These are phyloP conservation scores for Lophochroa leadbeateri DNA, from an alignment of 2,113 vertebrate genomes.

Conservation along the genomic window DNA sequence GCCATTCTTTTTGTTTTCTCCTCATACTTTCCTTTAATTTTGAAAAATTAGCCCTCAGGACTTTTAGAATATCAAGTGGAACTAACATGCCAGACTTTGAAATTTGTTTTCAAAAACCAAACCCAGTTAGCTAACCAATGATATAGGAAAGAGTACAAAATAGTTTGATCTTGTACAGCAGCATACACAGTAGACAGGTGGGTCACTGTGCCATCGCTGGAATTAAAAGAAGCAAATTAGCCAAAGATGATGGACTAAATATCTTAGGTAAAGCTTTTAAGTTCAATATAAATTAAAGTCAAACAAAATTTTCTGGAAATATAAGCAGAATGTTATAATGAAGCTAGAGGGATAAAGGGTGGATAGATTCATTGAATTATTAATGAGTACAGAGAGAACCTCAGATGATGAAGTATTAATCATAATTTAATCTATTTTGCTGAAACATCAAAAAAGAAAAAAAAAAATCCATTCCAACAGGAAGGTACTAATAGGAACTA, in stretches of 20 bases:
- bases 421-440: constrained; percentile 41
- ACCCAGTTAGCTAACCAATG: not conserved
- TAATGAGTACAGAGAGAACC: constrained; percentile 39
- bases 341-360: not conserved
- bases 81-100: not conserved
- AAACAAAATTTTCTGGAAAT: constrained; percentile 55
- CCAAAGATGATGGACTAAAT: not conserved
- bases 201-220: not conserved
- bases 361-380: constrained; percentile 37
- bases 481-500: constrained; percentile 17
- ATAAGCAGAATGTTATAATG: constrained; percentile 22
- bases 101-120: not conserved
- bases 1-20: not conserved
- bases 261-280: not conserved
- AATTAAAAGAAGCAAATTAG: not conserved
- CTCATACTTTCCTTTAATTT: not conserved
- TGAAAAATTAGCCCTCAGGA: not conserved
- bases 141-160: not conserved
- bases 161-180: not conserved
- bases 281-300: not conserved
- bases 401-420: constrained; percentile 69
- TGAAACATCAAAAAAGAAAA: constrained; percentile 21
- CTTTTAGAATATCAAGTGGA: not conserved
- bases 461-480: not conserved
- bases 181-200: not conserved